A percentile compares a stretch with the other conserved stretches of the same genome.
Conservation (phyloP, 2,113 vertebrate species). For the Synchiropus splendidus region DNA sequence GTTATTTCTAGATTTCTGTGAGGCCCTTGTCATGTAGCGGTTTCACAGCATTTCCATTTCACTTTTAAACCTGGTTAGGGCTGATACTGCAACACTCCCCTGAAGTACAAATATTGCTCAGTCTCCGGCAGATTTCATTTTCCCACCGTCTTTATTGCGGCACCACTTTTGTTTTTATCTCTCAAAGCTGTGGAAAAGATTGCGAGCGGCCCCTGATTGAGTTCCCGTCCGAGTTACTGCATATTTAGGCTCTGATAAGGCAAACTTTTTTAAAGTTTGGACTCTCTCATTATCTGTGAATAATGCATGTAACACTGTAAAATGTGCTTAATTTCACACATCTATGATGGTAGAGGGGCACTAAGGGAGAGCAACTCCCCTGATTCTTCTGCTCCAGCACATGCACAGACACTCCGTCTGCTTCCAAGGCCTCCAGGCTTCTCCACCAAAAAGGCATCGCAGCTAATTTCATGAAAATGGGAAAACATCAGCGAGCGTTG, state of each 20-base stretch:
- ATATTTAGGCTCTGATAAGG: too few relatives aligned
- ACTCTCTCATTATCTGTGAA: slow-evolving; percentile 22
- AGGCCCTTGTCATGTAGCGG: too few relatives aligned
- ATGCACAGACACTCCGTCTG: slow-evolving; percentile 26
- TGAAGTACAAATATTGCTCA: too few relatives aligned
- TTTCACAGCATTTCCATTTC: too few relatives aligned
- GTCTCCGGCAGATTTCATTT: too few relatives aligned
- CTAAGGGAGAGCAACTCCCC: slow-evolving; percentile 2
- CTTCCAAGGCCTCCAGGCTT: slow-evolving; percentile 26
- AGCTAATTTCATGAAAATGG: slow-evolving; percentile 22
- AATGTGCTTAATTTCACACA: slow-evolving; percentile 3
- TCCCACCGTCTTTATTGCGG: too few relatives aligned
- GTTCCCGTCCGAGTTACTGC: too few relatives aligned
- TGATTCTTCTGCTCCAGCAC: slow-evolving; percentile 11
- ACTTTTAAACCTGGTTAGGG: too few relatives aligned
- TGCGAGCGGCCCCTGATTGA: too few relatives aligned
- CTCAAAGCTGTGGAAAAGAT: too few relatives aligned
- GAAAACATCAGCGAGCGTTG: slow-evolving; percentile 22
- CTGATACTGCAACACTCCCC: too few relatives aligned
- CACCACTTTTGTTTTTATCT: too few relatives aligned
- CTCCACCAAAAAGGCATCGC: slow-evolving; percentile 4
- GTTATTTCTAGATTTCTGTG: not conserved
- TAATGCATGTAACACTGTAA: slow-evolving; percentile 5
- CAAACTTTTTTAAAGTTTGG: slow-evolving; percentile 3
- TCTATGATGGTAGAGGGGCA: slow-evolving; percentile 2